phyloP scores from a whole-genome alignment of 1,140 invertebrate genomes.

The Atta colombica region DNA sequence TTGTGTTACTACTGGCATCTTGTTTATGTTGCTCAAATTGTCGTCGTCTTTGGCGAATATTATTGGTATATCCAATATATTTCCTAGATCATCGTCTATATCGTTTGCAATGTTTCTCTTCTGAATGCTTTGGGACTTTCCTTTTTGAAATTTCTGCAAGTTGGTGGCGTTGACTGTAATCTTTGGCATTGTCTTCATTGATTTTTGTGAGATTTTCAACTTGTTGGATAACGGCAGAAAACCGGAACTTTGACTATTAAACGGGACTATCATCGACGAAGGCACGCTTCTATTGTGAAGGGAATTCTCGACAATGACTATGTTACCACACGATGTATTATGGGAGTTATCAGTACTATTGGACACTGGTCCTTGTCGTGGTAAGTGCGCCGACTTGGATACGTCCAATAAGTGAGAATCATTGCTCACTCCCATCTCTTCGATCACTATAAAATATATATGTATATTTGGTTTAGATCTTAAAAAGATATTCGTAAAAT shows the following conservation, averaged over 20 bases:
- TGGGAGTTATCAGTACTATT: slow-evolving; percentile 69
- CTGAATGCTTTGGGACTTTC: slow-evolving; percentile 39
- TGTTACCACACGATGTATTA: slow-evolving; percentile 69
- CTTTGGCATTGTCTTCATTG: slow-evolving; percentile 84
- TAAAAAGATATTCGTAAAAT: slow-evolving; percentile 5
- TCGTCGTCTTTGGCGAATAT: slow-evolving; percentile 90
- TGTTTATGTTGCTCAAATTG: slow-evolving; percentile 83
- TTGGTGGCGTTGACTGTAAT: slow-evolving; percentile 81
- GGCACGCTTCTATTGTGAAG: slow-evolving; percentile 59
- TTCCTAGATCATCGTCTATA: slow-evolving; percentile 87
- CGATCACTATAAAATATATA: slow-evolving; percentile 84
- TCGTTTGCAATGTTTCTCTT: slow-evolving; percentile 75
- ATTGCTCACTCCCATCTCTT: slow-evolving; percentile 72
- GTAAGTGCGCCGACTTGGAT: slow-evolving; percentile 71
- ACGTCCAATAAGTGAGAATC: slow-evolving; percentile 71
- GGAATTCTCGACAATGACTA: slow-evolving; percentile 75
- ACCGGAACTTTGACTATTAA: slow-evolving; percentile 65
- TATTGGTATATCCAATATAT: slow-evolving; percentile 90
- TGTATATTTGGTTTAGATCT: slow-evolving; percentile 55
- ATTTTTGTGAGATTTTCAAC: slow-evolving; percentile 71
- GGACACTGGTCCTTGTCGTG: slow-evolving; percentile 67
- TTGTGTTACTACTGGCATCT: slow-evolving; percentile 70
- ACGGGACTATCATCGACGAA: slow-evolving; percentile 74
- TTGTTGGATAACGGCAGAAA: slow-evolving; percentile 76
- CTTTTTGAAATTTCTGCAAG: slow-evolving; percentile 71